Percentiles rank a stretch among this genome's conserved stretches.
phyloP scores from a whole-genome alignment of 2,888 invertebrate genomes.

The Merodon equestris region DNA sequence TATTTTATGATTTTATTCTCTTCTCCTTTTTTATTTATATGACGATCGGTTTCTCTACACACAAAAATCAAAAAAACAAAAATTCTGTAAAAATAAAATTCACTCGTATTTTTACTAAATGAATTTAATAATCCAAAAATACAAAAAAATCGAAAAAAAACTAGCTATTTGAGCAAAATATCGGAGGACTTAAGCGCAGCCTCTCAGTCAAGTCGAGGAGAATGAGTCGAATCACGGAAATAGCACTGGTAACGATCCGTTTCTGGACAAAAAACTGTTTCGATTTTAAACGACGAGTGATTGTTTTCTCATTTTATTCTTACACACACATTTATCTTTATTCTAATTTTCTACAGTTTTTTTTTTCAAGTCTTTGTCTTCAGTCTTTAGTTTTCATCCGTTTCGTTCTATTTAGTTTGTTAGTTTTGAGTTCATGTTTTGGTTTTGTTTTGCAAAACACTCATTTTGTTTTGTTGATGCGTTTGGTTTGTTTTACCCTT shows the following conservation, averaged over 20 bases:
- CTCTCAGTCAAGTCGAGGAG: constrained; percentile 87
- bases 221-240: constrained; percentile 90
- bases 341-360: constrained; percentile 43
- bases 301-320: constrained; percentile 71
- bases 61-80: constrained; percentile 22
- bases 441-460: constrained; percentile 36
- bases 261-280: constrained; percentile 77
- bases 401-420: constrained; percentile 36
- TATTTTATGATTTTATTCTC: constrained; percentile 62
- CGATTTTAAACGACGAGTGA: constrained; percentile 75
- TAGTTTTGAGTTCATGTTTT: constrained; percentile 26
- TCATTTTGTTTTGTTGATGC: constrained; percentile 56
- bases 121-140: constrained; percentile 27
- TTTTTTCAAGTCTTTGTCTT: constrained; percentile 26
- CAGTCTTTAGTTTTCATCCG: constrained; percentile 29
- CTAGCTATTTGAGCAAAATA: constrained; percentile 93
- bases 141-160: constrained; percentile 68
- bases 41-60: constrained; percentile 57
- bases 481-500: constrained; percentile 43
- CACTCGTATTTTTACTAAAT: constrained; percentile 42
- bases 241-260: constrained; percentile 87
- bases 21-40: constrained; percentile 63
- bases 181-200: constrained; percentile 90
- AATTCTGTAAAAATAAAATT: constrained; percentile 23
- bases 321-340: constrained; percentile 45